Base-by-base conservation (phyloP, 2,888 invertebrate species). In the Pyrrhia umbra region DNA sequence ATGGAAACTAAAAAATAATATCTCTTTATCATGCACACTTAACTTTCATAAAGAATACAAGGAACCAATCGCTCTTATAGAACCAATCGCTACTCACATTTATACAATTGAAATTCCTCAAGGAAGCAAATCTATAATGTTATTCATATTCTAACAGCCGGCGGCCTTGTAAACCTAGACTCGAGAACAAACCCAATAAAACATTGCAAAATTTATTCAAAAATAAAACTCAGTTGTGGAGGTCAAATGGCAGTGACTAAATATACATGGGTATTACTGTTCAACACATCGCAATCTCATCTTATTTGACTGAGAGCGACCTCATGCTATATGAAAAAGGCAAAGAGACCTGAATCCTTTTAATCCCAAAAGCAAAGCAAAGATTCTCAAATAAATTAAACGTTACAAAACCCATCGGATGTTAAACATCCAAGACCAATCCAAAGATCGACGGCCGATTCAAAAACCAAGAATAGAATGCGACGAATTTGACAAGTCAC, bases 401-500 rank as follows among this genome's bases (percentile, higher is more conserved):
- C 61, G 59, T 55, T 43, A 73, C 70, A 80, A 77, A 79, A 82
- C 80, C 80, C 63, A 74, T 75, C 77, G 74, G 60, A 66, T 77
- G 60, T 73, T 79, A 83, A 84, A 83, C 79, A 83, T 84, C 87
- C 86, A 85, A 86, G 77, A 87, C 89, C 84, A 85, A 90, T 88
- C 83, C 79, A 47, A 78, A 78, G 80, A 84, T 83, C 84, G 84
- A 78, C 83, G 83, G 82, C 80, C 86, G 84, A 85, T 87, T 86
- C 84, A 85, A 82, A 83, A 85, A 84, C 83, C 75, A 75, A 75
- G 78, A 81, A 78, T 85, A 93, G 93, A 94, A 94, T 94, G 94
- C 94, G 90, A 92, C 79, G 93, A 92, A 94, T 94, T 93, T 92
- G 93, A 94, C 95, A 94, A 95, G 95, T 95, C 95, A 95, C 92